Percentiles rank a stretch among this genome's conserved stretches.
phyloP scores from a whole-genome alignment of 2,797 vertebrate genomes.

The Tenualosa thibaudeaui region DNA sequence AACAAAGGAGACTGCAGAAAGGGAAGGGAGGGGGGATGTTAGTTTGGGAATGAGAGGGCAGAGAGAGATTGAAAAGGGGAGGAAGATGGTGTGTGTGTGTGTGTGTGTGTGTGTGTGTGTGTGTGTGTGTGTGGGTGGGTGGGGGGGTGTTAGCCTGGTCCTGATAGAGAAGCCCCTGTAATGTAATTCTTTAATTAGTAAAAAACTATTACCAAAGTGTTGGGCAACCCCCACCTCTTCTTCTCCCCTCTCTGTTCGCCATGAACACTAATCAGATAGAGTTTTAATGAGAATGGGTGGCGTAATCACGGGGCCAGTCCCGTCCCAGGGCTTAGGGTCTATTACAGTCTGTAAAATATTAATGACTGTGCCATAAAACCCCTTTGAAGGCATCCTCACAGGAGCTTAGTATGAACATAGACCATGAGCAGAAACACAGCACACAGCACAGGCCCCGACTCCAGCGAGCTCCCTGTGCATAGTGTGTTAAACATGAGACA shows the following conservation, averaged over 20 bases:
- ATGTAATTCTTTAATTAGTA: conserved; percentile 66
- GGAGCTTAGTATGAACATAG: conserved; percentile 57
- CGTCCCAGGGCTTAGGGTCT: conserved; percentile 82
- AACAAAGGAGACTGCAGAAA: conserved; percentile 46
- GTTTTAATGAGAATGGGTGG: conserved; percentile 86
- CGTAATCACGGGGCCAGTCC: conserved; percentile 81
- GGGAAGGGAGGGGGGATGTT: conserved; percentile 21
- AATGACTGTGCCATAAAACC: conserved; percentile 84
- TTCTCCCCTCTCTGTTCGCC: conserved; percentile 45
- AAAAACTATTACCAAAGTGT: conserved; percentile 72
- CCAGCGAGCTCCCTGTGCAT: neutral
- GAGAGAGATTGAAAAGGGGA: neutral
- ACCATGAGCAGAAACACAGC: conserved; percentile 41
- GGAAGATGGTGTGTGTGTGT: conserved; percentile 24
- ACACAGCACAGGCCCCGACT: conserved; percentile 23
- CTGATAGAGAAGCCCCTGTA: conserved; percentile 54
- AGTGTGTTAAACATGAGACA: neutral
- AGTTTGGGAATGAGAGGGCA: conserved; percentile 28
- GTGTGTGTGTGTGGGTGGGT: no score
- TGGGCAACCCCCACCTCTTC: conserved; percentile 64
- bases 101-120: no score
- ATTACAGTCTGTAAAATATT: conserved; percentile 91
- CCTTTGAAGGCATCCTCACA: conserved; percentile 81
- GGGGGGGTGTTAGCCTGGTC: conserved; percentile 47
- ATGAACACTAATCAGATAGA: conserved; percentile 84